These are phyloP conservation scores for Trilocha varians DNA, from an alignment of 2,888 invertebrate species.

Conservation along the genomic window DNA sequence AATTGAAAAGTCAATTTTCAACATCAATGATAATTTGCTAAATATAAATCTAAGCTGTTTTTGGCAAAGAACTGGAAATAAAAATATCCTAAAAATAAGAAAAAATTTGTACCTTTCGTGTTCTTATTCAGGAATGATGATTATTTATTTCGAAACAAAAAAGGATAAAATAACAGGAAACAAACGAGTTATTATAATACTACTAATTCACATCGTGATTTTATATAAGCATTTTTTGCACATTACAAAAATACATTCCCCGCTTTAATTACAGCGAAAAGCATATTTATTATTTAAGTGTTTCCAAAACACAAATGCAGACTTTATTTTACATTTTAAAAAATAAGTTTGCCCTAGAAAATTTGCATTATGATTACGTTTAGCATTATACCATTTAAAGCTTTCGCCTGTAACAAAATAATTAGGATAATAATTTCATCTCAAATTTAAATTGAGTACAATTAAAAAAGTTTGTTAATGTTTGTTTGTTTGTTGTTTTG, in stretches of 20 bases:
- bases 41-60: constrained; percentile 22
- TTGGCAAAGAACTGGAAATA: constrained; percentile 30
- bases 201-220: too few species aligned
- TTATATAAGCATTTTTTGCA: background rate
- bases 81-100: constrained; percentile 1
- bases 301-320: background rate
- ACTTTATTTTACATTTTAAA: background rate
- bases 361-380: background rate
- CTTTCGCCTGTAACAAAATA: background rate
- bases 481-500: too few species aligned
- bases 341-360: background rate
- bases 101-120: background rate
- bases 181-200: too few species aligned
- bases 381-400: background rate
- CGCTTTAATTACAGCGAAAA: background rate
- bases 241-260: background rate
- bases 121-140: constrained; percentile 18
- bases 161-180: constrained; percentile 12
- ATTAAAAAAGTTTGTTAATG: too few species aligned
- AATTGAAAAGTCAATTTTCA: background rate
- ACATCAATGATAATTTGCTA: constrained; percentile 3
- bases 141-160: constrained; percentile 10
- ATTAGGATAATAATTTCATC: too few species aligned
- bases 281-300: background rate
- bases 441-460: too few species aligned